These are phyloP conservation scores for Pantherophis guttatus DNA, from an alignment of 2,113 vertebrate species.

Conservation along the genomic window DNA sequence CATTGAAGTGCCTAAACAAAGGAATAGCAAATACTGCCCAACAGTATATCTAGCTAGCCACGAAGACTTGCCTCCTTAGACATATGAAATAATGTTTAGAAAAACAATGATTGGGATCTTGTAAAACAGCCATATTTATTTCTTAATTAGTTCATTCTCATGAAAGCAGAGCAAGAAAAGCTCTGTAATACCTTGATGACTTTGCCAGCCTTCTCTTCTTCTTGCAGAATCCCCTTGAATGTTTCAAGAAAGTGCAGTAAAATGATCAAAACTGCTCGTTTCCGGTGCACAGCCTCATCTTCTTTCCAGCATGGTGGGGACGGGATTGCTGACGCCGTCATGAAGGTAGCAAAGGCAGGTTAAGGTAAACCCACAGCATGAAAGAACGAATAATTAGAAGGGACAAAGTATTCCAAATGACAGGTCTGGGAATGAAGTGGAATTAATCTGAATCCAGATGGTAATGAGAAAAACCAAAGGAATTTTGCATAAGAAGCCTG, in stretches of 20 bases:
- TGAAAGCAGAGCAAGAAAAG: not conserved
- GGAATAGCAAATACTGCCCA: not conserved
- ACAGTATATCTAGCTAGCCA: no score
- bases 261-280: conserved; percentile 85
- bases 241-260: conserved; percentile 91
- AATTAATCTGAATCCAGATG: not conserved
- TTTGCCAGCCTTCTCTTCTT: conserved; percentile 84
- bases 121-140: not conserved
- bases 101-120: not conserved
- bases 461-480: not conserved
- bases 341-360: conserved; percentile 64
- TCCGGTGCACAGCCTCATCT: conserved; percentile 71
- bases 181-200: conserved; percentile 81
- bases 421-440: not conserved
- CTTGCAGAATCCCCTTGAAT: conserved; percentile 91
- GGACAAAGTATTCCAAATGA: not conserved
- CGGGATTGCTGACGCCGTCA: conserved; percentile 58
- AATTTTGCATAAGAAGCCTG: not conserved
- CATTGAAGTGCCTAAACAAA: rapidly evolving
- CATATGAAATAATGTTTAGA: not conserved
- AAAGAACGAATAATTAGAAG: not conserved
- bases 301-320: conserved; percentile 58
- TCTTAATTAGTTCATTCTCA: not conserved
- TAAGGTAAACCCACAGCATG: conserved; percentile 59
- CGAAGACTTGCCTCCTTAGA: not conserved